Evolutionary conservation across 2,888 invertebrate genomes (phyloP).

Genomic region (Tipula unca): DNA sequence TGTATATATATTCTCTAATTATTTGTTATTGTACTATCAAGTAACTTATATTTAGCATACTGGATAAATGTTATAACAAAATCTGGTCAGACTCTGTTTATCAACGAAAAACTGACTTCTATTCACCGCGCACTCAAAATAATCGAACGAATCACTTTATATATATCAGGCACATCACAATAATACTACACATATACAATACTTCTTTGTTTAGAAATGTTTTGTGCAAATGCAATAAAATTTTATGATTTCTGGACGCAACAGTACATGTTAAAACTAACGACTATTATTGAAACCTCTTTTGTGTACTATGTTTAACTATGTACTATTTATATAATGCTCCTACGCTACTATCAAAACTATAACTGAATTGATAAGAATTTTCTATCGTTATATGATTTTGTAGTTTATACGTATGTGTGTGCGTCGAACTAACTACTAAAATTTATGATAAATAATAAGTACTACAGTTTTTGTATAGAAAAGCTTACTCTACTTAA

Average conservation of each 20-base stretch:
- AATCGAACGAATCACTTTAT: background rate
- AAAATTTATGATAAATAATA: no score
- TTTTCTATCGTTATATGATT: background rate
- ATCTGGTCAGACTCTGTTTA: background rate
- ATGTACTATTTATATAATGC: background rate
- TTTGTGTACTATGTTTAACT: no score
- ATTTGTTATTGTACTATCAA: background rate
- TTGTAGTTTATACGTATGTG: background rate
- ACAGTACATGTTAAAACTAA: background rate
- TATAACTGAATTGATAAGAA: background rate
- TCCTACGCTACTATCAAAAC: background rate
- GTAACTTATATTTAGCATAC: background rate
- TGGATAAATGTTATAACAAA: background rate
- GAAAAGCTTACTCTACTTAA: no score
- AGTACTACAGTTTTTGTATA: no score
- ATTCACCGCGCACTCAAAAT: background rate
- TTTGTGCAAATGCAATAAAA: background rate
- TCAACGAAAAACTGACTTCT: background rate
- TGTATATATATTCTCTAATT: background rate
- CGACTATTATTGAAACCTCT: background rate
- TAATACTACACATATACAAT: background rate
- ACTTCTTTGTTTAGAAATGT: background rate
- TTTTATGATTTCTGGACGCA: background rate
- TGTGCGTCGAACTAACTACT: no score
- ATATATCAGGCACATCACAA: background rate